phyloP scores from a whole-genome alignment of 2,888 invertebrate genomes.

The Scaptomyza parva region DNA sequence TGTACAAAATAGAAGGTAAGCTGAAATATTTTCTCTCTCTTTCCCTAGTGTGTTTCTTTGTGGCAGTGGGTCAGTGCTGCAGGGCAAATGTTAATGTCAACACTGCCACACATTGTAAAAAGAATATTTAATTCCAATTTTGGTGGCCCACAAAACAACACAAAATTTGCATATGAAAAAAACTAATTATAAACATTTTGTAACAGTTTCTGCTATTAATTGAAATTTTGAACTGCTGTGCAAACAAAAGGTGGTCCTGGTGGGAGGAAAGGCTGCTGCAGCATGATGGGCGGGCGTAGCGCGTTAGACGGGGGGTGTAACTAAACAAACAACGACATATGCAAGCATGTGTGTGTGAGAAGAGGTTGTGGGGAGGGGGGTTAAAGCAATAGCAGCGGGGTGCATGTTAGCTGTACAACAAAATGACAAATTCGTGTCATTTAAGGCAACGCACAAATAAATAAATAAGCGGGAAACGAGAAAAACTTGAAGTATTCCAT shows the following conservation, averaged over 20 bases:
- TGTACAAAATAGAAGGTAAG: slow-evolving; percentile 19
- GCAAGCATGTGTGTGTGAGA: slow-evolving; percentile 30
- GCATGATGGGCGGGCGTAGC: slow-evolving; percentile 24
- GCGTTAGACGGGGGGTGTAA: slow-evolving; percentile 51
- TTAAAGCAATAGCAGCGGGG: slow-evolving; percentile 30
- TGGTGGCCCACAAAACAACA: slow-evolving; percentile 39
- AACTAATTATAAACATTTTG: slow-evolving; percentile 76
- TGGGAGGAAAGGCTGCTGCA: slow-evolving; percentile 12
- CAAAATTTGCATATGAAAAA: slow-evolving; percentile 71
- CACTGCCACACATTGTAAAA: slow-evolving; percentile 32
- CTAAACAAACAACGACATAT: slow-evolving; percentile 73
- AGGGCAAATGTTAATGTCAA: slow-evolving; percentile 38
- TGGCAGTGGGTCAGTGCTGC: slow-evolving; percentile 67
- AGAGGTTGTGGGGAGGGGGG: no score
- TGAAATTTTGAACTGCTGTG: slow-evolving; percentile 72
- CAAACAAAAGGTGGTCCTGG: slow-evolving; percentile 58
- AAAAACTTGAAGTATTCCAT: slow-evolving; percentile 26
- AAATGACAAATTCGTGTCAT: slow-evolving; percentile 77
- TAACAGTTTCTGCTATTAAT: slow-evolving; percentile 64
- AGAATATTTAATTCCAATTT: slow-evolving; percentile 75
- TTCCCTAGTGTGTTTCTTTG: slow-evolving; percentile 1
- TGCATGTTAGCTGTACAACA: slow-evolving; percentile 45
- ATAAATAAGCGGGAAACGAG: slow-evolving; percentile 66
- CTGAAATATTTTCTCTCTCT: background rate
- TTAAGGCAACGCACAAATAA: slow-evolving; percentile 59